Evolutionary conservation across 2,113 vertebrate species (phyloP).

Genomic region (human (Homo sapiens)): GRCh38 chr2:231307501-231308000

Average conservation of each 20-base stretch:
- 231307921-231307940: not conserved
- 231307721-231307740: not conserved
- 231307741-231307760: too few relatives aligned
- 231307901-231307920: not conserved
- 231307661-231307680: not conserved
- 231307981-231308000: not conserved
- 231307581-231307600: not conserved
- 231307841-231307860: not conserved
- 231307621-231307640: not conserved
- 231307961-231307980: not conserved
- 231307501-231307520: not conserved
- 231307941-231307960: accelerated
- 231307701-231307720: not conserved
- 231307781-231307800: not conserved
- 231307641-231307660: not conserved
- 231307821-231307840: not conserved
- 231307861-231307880: not conserved
- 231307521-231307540: not conserved
- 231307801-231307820: not conserved
- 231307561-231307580: not conserved
- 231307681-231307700: not conserved
- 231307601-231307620: not conserved
- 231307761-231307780: not conserved
- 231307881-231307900: not conserved
- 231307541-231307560: not conserved